Percentiles rank a stretch among this genome's conserved stretches.
phyloP scores from a whole-genome alignment of 2,113 vertebrate genomes.

The Antechinus stuartii region DNA sequence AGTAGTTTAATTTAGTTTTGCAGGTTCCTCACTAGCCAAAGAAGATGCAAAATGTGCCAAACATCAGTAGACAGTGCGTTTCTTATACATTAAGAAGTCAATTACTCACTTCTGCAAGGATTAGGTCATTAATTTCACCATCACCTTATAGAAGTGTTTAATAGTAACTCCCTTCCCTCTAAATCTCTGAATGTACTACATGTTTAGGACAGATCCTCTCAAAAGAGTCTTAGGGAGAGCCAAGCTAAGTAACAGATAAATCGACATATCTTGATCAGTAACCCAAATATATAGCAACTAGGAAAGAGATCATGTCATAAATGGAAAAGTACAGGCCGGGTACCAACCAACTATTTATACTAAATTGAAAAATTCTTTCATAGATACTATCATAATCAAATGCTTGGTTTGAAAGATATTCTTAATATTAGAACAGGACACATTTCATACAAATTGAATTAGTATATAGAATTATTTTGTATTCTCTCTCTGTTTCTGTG shows the following conservation, averaged over 20 bases:
- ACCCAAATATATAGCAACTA: slow-evolving; percentile 32
- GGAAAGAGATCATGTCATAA: neutral
- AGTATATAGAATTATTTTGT: slow-evolving; percentile 15
- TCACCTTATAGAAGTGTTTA: slow-evolving; percentile 59
- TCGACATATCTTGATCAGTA: slow-evolving; percentile 49
- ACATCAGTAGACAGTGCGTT: slow-evolving; percentile 46
- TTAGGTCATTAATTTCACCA: slow-evolving; percentile 65
- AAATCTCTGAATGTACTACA: slow-evolving; percentile 59
- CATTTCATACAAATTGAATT: slow-evolving; percentile 2
- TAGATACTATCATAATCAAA: neutral
- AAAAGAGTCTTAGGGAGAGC: slow-evolving; percentile 35
- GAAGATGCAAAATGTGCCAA: slow-evolving; percentile 29
- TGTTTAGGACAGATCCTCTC: slow-evolving; percentile 55
- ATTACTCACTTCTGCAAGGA: slow-evolving; percentile 66
- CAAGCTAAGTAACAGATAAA: slow-evolving; percentile 47
- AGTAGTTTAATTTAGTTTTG: slow-evolving; percentile 2
- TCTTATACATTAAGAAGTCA: slow-evolving; percentile 58
- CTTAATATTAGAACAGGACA: neutral
- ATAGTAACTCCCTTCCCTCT: slow-evolving; percentile 56
- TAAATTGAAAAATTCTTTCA: neutral
- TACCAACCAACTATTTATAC: neutral
- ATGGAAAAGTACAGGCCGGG: neutral
- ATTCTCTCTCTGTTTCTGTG: neutral
- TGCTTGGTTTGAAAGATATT: neutral
- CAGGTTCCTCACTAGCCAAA: slow-evolving; percentile 18